These are phyloP conservation scores for Stegana nigrithorax DNA, from an alignment of 2,888 invertebrate genomes.

Conservation along the genomic window DNA sequence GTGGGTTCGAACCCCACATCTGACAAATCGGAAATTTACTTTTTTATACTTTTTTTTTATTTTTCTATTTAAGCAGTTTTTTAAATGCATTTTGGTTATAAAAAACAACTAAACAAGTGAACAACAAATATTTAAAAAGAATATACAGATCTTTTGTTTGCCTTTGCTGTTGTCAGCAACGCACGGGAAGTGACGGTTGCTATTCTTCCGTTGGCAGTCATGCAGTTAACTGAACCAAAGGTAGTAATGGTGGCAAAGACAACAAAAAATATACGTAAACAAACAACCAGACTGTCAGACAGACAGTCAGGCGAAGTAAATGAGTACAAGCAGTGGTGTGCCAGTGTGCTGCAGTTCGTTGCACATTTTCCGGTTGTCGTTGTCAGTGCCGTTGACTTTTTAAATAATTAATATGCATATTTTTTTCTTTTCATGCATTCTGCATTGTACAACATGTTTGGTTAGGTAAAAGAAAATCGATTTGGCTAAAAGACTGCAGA, in stretches of 20 bases:
- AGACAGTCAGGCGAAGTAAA: background rate
- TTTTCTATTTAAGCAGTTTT: constrained; percentile 11
- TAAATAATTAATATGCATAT: background rate
- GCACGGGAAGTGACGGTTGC: constrained; percentile 1
- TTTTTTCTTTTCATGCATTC: background rate
- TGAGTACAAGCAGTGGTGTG: background rate
- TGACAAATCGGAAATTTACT: constrained; percentile 67
- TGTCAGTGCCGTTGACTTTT: background rate
- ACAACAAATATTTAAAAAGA: background rate
- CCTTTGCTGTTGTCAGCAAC: background rate
- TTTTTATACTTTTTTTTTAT: constrained; percentile 32
- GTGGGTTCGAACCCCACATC: constrained; percentile 88
- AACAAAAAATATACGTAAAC: too few relatives aligned
- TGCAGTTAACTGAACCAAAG: background rate
- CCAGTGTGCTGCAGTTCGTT: constrained; percentile 10
- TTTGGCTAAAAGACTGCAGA: too few relatives aligned
- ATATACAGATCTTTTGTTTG: background rate
- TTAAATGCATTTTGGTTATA: background rate
- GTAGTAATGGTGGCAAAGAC: background rate
- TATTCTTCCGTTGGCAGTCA: constrained; percentile 7
- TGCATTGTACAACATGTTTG: too few relatives aligned
- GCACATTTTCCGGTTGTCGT: constrained; percentile 9
- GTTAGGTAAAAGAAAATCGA: too few relatives aligned
- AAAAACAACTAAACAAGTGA: too few relatives aligned
- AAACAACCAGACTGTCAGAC: too few relatives aligned